These are phyloP conservation scores for Schizopygopsis pylzovi DNA, from an alignment of 2,797 vertebrate species.

Conservation along the genomic window DNA sequence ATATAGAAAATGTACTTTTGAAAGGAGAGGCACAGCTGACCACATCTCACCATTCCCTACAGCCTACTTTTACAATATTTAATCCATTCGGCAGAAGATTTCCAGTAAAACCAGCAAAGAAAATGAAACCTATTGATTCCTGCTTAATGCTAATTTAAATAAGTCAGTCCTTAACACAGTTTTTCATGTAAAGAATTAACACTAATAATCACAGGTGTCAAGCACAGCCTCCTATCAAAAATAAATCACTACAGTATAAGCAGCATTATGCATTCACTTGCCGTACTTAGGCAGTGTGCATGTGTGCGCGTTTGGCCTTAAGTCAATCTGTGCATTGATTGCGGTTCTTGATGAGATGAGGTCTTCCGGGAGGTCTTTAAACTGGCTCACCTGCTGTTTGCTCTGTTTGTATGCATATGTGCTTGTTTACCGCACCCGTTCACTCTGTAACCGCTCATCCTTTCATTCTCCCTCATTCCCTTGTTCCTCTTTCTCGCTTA, in stretches of 20 bases:
- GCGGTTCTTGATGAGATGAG: conserved; percentile 42
- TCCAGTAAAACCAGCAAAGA: background rate
- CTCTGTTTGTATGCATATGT: conserved; percentile 23
- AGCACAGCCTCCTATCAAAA: background rate
- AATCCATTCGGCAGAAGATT: background rate
- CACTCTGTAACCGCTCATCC: conserved; percentile 49
- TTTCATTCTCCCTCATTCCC: background rate
- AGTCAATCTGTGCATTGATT: conserved; percentile 55
- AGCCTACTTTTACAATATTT: background rate
- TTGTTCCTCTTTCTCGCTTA: conserved; percentile 6
- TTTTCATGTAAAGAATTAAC: background rate
- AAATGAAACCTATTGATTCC: background rate
- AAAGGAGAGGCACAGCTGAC: background rate
- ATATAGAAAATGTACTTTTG: background rate
- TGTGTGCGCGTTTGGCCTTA: conserved; percentile 36
- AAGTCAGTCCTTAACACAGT: background rate
- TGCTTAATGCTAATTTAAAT: conserved; percentile 1
- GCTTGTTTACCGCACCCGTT: background rate
- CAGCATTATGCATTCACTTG: background rate
- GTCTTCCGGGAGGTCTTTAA: conserved; percentile 49
- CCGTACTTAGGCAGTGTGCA: conserved; percentile 35
- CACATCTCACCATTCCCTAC: background rate
- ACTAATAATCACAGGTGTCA: conserved; percentile 1
- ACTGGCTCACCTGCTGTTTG: conserved; percentile 55
- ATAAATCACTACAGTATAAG: background rate